Conservation (phyloP, 2,797 vertebrate species). For the Lithobates sylvaticus region DNA sequence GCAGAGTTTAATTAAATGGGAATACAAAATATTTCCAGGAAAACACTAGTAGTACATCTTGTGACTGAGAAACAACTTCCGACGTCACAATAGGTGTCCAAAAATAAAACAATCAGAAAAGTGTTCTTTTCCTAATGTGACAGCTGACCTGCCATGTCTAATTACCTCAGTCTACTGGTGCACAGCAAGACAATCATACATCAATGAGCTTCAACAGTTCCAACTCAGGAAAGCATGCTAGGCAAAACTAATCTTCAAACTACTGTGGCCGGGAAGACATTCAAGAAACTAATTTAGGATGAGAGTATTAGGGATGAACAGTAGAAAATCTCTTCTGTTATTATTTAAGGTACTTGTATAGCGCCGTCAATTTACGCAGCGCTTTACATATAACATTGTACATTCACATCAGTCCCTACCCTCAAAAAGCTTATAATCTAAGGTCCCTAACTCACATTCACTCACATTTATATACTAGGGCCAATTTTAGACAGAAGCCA, state of each 20-base stretch:
- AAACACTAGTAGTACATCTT: slow-evolving; percentile 9
- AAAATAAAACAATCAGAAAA: slow-evolving; percentile 25
- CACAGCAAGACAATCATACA: slow-evolving; percentile 24
- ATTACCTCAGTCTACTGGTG: slow-evolving; percentile 43
- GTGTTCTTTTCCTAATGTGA: slow-evolving; percentile 36
- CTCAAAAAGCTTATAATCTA: too few relatives aligned
- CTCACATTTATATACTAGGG: too few relatives aligned
- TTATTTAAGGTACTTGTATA: too few relatives aligned
- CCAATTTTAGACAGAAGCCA: too few relatives aligned
- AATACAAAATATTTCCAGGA: slow-evolving; percentile 15
- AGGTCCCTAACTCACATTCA: too few relatives aligned
- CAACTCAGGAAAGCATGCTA: slow-evolving; percentile 11
- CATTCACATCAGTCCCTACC: too few relatives aligned
- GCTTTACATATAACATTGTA: too few relatives aligned
- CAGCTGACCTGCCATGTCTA: slow-evolving; percentile 56
- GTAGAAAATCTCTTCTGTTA: not conserved
- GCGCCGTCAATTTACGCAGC: too few relatives aligned
- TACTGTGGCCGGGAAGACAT: slow-evolving; percentile 21
- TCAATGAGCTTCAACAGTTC: slow-evolving; percentile 58
- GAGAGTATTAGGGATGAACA: not conserved
- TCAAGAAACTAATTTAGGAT: slow-evolving; percentile 15
- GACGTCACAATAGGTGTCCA: slow-evolving; percentile 40
- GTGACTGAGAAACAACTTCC: slow-evolving; percentile 20
- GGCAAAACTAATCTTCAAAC: slow-evolving; percentile 3
- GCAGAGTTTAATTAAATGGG: not conserved